These are phyloP conservation scores for Crepidodera aurea DNA, from an alignment of 2,888 invertebrate genomes.

Conservation along the genomic window DNA sequence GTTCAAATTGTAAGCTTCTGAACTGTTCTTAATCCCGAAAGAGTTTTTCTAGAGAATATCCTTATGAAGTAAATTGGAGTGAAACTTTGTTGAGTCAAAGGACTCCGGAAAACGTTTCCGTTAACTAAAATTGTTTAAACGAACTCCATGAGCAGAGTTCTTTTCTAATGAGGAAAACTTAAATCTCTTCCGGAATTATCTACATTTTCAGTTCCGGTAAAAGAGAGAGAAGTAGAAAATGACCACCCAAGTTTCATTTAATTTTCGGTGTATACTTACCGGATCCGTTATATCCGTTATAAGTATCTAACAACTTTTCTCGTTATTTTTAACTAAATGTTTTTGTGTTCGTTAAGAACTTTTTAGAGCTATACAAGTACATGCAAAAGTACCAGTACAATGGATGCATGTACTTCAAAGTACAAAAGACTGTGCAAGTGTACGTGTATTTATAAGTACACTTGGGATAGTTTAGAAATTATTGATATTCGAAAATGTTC, in stretches of 20 bases:
- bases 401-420: no score
- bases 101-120: conserved; percentile 9
- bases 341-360: no score
- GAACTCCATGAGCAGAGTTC: neutral
- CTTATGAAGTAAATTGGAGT: conserved; percentile 1
- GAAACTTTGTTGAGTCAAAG: conserved; percentile 7
- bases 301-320: neutral
- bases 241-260: neutral
- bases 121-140: conserved; percentile 13
- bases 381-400: no score
- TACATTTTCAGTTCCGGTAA: neutral
- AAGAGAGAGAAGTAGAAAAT: neutral
- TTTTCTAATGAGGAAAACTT: conserved; percentile 4
- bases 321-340: neutral
- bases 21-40: neutral
- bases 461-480: no score
- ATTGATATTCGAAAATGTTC: no score
- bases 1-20: no score
- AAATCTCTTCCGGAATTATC: conserved; percentile 1
- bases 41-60: neutral
- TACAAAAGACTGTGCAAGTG: no score
- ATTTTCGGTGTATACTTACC: neutral
- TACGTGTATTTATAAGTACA: no score
- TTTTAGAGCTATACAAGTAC: no score
- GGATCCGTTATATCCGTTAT: neutral